phyloP scores from a whole-genome alignment of 2,113 vertebrate genomes.

The Dasyornis broadbenti region DNA sequence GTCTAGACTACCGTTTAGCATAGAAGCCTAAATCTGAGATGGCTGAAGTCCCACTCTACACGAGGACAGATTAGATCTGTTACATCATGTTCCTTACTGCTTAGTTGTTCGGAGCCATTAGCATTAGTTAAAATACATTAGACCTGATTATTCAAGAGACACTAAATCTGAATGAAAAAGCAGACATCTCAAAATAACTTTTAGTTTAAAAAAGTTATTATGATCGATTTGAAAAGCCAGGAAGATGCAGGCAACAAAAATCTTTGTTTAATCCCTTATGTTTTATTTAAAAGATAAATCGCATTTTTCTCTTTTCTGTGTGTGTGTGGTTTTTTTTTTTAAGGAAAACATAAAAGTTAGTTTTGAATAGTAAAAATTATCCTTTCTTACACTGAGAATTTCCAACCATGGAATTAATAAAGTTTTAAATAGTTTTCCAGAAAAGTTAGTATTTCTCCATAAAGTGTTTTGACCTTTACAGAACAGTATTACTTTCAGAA shows the following conservation, averaged over 20 bases:
- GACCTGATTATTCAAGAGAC: neutral
- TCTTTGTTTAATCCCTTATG: neutral
- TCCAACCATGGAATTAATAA: neutral
- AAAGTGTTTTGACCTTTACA: neutral
- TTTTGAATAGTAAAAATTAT: neutral
- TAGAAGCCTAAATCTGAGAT: neutral
- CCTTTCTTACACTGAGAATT: neutral
- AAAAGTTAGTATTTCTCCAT: neutral
- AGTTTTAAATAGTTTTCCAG: neutral
- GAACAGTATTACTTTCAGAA: neutral
- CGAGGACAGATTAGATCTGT: neutral
- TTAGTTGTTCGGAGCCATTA: neutral
- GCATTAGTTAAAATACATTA: neutral
- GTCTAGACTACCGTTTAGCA: neutral
- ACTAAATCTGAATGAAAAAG: neutral
- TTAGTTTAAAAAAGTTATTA: neutral
- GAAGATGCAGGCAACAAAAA: neutral
- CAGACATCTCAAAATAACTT: neutral
- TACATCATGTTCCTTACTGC: neutral
- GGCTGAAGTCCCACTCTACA: neutral
- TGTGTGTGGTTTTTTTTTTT: too few relatives aligned
- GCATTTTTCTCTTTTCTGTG: neutral
- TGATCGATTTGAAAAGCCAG: neutral
- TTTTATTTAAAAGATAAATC: neutral
- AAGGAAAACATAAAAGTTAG: neutral